Evolutionary conservation across 2,113 vertebrate species (phyloP).

Genomic region (Tachysurus vachellii): DNA sequence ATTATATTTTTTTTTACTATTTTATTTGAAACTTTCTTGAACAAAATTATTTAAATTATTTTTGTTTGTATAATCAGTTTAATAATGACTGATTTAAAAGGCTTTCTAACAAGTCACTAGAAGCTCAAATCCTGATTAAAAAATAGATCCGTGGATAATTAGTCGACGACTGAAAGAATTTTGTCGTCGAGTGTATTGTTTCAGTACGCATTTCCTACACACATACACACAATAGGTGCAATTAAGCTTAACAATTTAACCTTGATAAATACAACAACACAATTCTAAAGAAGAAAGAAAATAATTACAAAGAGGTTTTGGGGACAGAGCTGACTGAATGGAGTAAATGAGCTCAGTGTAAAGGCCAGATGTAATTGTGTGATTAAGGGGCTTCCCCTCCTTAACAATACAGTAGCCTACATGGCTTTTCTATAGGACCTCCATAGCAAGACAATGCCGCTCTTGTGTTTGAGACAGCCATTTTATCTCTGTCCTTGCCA

Average conservation of each 20-base stretch:
- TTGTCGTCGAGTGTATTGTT: background rate
- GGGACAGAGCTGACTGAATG: background rate
- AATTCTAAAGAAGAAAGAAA: background rate
- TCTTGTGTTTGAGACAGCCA: slow-evolving; percentile 2
- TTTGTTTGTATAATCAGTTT: background rate
- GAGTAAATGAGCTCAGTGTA: background rate
- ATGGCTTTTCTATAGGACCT: background rate
- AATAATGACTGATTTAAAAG: background rate
- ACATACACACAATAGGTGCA: background rate
- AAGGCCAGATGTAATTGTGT: background rate
- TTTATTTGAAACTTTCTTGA: background rate
- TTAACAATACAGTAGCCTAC: background rate
- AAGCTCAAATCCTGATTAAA: background rate
- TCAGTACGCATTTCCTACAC: background rate
- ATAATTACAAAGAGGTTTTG: background rate
- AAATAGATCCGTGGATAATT: background rate
- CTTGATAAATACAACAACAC: background rate
- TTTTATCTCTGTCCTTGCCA: background rate
- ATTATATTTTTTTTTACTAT: too few relatives aligned
- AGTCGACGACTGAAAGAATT: background rate
- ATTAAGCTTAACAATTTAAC: background rate
- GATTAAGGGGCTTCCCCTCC: background rate
- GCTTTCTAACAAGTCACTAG: background rate
- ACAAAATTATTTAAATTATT: too few relatives aligned
- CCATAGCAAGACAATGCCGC: background rate